These are phyloP conservation scores for Cheirogaleus major DNA, from an alignment of 2,797 vertebrate genomes.

Conservation along the genomic window DNA sequence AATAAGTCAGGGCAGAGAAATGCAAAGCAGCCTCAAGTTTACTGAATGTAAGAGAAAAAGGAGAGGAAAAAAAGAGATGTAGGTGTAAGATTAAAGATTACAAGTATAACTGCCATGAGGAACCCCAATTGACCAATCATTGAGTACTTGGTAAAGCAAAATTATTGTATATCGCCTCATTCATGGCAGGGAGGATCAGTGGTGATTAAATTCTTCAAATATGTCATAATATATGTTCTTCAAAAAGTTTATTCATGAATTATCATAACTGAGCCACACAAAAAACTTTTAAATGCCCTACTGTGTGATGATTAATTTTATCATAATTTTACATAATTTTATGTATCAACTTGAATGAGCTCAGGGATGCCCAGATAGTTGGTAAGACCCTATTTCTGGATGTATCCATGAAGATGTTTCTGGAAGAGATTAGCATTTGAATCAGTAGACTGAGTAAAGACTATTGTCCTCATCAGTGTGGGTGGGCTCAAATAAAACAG, in stretches of 20 bases:
- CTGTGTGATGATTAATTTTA: background rate
- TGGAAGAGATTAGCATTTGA: background rate
- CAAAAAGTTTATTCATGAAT: background rate
- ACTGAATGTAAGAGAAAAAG: background rate
- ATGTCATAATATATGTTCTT: background rate
- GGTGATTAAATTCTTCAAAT: background rate
- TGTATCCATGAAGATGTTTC: background rate
- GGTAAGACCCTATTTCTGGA: background rate
- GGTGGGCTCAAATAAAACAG: background rate
- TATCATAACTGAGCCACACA: background rate
- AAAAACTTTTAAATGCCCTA: background rate
- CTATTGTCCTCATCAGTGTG: background rate
- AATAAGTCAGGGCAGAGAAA: background rate
- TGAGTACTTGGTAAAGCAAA: background rate
- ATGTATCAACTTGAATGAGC: background rate
- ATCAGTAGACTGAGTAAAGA: background rate
- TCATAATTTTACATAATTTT: background rate
- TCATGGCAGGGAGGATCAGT: background rate
- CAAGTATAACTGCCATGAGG: background rate
- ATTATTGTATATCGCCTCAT: background rate
- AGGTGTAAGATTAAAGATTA: background rate
- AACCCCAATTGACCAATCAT: background rate
- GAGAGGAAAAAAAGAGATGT: accelerated
- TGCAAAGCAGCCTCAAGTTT: background rate
- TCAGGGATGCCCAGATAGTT: background rate